Conservation (phyloP, 2,888 invertebrate species). For the Lutraria lutraria region DNA sequence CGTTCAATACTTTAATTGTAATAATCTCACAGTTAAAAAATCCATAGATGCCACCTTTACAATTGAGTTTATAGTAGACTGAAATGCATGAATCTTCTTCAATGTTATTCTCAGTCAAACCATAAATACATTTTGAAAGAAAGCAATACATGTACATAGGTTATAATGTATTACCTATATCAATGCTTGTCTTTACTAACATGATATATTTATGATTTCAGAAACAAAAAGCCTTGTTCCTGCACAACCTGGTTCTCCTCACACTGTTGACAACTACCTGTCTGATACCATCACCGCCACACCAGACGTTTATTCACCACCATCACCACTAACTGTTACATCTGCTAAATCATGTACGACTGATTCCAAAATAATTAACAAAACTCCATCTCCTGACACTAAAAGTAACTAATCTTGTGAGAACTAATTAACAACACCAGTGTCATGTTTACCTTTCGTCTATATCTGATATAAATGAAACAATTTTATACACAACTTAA, state of each 20-base stretch:
- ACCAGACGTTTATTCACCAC: conserved; percentile 44
- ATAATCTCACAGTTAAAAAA: too few relatives aligned
- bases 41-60: too few relatives aligned
- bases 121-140: too few relatives aligned
- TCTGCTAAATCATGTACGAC: neutral
- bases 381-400: neutral
- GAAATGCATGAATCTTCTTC: too few relatives aligned
- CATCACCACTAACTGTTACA: conserved; percentile 36
- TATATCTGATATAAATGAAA: too few relatives aligned
- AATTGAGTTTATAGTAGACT: too few relatives aligned
- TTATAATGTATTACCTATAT: too few relatives aligned
- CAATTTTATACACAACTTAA: neutral
- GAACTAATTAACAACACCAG: neutral
- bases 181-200: neutral
- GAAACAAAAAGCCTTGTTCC: neutral
- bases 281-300: conserved; percentile 59
- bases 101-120: too few relatives aligned
- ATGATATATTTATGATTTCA: neutral
- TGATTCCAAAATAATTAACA: neutral
- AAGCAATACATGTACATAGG: too few relatives aligned
- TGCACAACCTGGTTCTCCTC: neutral
- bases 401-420: neutral
- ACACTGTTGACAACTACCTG: conserved; percentile 36
- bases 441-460: too few relatives aligned
- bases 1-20: too few relatives aligned